Evolutionary conservation across 2,888 invertebrate genomes (phyloP), one percentile per base, ranked within the genome.

Genomic region (Shargacucullia verbasci): DNA sequence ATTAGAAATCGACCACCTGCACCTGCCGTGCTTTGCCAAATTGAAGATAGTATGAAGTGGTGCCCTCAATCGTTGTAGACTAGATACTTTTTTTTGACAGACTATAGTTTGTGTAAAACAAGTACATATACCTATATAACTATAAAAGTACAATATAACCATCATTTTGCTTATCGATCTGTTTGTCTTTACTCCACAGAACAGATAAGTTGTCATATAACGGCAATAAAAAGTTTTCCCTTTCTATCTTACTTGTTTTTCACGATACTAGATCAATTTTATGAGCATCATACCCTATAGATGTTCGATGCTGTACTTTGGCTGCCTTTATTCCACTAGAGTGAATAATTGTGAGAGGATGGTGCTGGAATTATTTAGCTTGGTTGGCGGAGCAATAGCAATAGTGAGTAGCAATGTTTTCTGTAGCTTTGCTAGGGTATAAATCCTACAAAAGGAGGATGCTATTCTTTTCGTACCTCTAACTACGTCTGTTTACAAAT

Each of bases 151-250:
- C n/a, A n/a, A n/a, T n/a, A n/a, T n/a, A n/a, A n/a, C n/a, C n/a
- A n/a, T n/a, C n/a, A n/a, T 53, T 49, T 10, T 35, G 40, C 27
- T 70, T 68, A 73, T 73, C 50, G 73, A 70, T 73, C 70, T 73
- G 73, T 73, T 73, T 73, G 50, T 69, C 61, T 59, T n/a, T 59
- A 20, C 15, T 56, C 40, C 40, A 44, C 59, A 58, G 33, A 31
- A 33, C 48, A 58, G 50, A 45, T 52, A 57, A 64, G 55, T 72
- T 72, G 50, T 58, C 50, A 53, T 52, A 72, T 50, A 35, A 37
- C 0, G 37, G 54, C 58, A 59, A 72, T 58, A 75, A 56, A 72
- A 72, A 72, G 44, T 72, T 72, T 58, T 49, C 27, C 52, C n/a
- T 13, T 50, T 35, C 31, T 34, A 40, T 29, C 53, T 61, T 47